These are phyloP conservation scores for Tachina fera DNA, from an alignment of 2,888 invertebrate genomes.

Conservation along the genomic window DNA sequence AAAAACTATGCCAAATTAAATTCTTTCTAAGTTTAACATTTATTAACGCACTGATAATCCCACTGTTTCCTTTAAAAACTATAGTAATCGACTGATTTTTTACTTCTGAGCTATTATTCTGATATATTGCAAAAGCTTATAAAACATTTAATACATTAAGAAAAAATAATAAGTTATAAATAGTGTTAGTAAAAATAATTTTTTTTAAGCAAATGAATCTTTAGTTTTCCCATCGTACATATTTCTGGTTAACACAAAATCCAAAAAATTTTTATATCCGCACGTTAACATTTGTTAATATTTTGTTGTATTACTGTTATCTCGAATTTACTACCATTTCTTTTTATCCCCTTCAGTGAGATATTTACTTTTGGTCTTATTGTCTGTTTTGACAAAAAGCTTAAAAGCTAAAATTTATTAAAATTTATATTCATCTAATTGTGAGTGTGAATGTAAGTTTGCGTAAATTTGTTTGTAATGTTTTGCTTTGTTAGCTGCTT, in stretches of 20 bases:
- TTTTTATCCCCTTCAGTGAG: not conserved
- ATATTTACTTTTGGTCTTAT: conserved; percentile 22
- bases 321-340: conserved; percentile 45
- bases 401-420: conserved; percentile 57
- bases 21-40: too few relatives aligned
- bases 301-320: conserved; percentile 33
- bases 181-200: too few relatives aligned
- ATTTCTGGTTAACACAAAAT: not conserved
- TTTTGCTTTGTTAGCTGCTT: not conserved
- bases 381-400: conserved; percentile 47
- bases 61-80: too few relatives aligned
- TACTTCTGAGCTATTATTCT: too few relatives aligned
- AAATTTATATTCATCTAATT: conserved; percentile 58
- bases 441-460: not conserved
- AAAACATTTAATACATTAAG: too few relatives aligned
- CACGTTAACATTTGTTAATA: conserved; percentile 6
- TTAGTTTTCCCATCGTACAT: not conserved
- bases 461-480: not conserved
- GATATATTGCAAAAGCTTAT: too few relatives aligned
- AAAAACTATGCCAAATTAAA: too few relatives aligned
- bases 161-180: too few relatives aligned
- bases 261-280: not conserved
- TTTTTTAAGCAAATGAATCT: too few relatives aligned
- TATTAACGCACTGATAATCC: too few relatives aligned
- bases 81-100: too few relatives aligned